Evolutionary conservation across 2,797 vertebrate species (phyloP), one percentile per base, ranked within the genome.

Genomic region (Crenichthys baileyi): DNA sequence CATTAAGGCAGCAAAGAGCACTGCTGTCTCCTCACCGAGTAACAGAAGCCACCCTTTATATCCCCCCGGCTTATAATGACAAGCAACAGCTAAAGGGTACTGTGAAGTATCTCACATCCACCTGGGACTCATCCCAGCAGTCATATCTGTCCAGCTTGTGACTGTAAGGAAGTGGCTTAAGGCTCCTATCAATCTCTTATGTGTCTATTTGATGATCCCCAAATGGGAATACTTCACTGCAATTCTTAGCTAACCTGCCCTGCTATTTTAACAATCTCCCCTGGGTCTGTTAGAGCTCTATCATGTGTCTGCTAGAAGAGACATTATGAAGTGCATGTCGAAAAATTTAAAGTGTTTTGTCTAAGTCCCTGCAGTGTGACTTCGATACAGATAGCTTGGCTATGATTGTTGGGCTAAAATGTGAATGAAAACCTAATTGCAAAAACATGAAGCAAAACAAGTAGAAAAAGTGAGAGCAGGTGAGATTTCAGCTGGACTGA

Each of bases 261-360:
- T 50, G 36, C 88, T 90, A 87, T 91, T 92, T 93, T 92, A 93
- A 93, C 93, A 92, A 90, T 90, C 87, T 94, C 93, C 89, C 91
- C 41, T 70, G 92, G 87, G 91, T 85, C 87, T 84, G 79, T 88
- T 85, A 61, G 78, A 77, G 83, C 68, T 87, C 83, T 88, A 83
- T 88, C 87, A 87, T 78, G 75, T 80, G 88, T 90, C 83, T 89
- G 88, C 85, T 76, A 81, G 74, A 86, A 83, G 81, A 70, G 70
- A 80, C 76, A 80, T 89, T 81, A 91, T 70, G 78, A 80, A 83
- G 85, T 74, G 83, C 51, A 67, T 71, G 83, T 87, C 3, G 60
- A 76, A 81, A 72, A 78, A 82, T 9, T 79, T 82, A 78, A 72
- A 29, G 70, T 29, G 67, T 80, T 81, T 81, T 18, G n/a, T 87